Base-by-base conservation (phyloP, 1,140 invertebrate genomes). In the Lepidurus packardi region DNA sequence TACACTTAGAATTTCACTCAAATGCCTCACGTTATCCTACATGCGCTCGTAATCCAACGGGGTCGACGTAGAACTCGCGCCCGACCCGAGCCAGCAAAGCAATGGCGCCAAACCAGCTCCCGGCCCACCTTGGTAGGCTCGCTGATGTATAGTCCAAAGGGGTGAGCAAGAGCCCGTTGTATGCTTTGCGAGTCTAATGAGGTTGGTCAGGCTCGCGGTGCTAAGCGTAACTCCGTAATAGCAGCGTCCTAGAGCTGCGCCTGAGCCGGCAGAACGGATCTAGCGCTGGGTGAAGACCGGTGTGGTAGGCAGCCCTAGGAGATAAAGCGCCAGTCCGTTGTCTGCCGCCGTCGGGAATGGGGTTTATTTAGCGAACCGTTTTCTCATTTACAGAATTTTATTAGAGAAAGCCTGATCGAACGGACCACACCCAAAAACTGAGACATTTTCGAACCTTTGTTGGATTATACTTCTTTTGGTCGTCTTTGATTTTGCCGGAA, bases 1-100 rank as follows among this genome's bases (percentile, higher is more conserved):
- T 21, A 65, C 53, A 65, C 53, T 9, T 65, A n/a, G 21, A 16
- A 65, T 21, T 65, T 65, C 53, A 65, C 53, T 65, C 53, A 65
- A 65, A 65, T 65, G 53, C 53, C 53, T 65, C 53, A 65, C 53
- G 53, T 65, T 65, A 65, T 65, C 53, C 53, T 65, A 65, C 53
- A 65, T 65, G 53, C 53, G 53, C 53, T 65, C 53, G 53, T 65
- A 65, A 65, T 65, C 53, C 53, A 65, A 65, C 53, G 53, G 53
- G 53, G 53, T 65, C 53, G 53, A 65, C 53, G 53, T 65, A 65
- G 53, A 65, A 65, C 53, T 65, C 53, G 53, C 53, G 53, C 53
- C 53, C 53, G 53, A 13, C 53, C 53, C 53, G 53, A 65, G 53
- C 53, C 53, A 65, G 16, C 53, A 65, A n/a, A 65, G 53, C 53